These are phyloP conservation scores for Labeo rohita DNA, from an alignment of 2,113 vertebrate genomes.

Conservation along the genomic window DNA sequence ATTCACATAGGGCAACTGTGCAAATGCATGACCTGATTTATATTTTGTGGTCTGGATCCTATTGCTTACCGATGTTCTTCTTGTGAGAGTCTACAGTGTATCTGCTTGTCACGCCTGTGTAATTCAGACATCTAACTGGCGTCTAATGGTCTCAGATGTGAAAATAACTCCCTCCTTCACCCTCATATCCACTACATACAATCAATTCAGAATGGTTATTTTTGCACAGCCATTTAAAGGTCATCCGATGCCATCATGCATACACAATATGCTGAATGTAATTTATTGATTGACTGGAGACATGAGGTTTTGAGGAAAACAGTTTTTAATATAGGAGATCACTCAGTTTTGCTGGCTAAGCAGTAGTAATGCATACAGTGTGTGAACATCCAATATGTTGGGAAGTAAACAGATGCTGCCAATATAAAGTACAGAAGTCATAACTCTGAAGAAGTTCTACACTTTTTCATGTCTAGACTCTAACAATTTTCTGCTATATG, in stretches of 20 bases:
- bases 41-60: not conserved
- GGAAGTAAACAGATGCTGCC: constrained; percentile 26
- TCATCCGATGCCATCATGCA: constrained; percentile 50
- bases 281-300: constrained; percentile 59
- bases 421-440: constrained; percentile 19
- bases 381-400: constrained; percentile 49
- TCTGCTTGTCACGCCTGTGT: not conserved
- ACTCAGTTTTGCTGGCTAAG: constrained; percentile 66
- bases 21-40: not conserved
- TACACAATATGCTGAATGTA: constrained; percentile 50
- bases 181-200: constrained; percentile 19
- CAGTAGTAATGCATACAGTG: constrained; percentile 66
- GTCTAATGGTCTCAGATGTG: constrained; percentile 41
- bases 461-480: too few relatives aligned
- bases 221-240: constrained; percentile 49
- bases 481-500: not conserved
- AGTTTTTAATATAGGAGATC: constrained; percentile 31
- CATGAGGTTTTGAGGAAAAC: constrained; percentile 43
- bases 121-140: constrained; percentile 37
- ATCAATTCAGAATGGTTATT: constrained; percentile 47
- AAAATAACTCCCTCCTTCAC: constrained; percentile 34
- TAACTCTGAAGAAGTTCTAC: constrained; percentile 13
- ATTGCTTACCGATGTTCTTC: not conserved
- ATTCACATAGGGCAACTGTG: not conserved
- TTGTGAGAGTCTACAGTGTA: not conserved